These are phyloP conservation scores for Nephrotoma appendiculata DNA, from an alignment of 2,888 invertebrate species.

Conservation along the genomic window DNA sequence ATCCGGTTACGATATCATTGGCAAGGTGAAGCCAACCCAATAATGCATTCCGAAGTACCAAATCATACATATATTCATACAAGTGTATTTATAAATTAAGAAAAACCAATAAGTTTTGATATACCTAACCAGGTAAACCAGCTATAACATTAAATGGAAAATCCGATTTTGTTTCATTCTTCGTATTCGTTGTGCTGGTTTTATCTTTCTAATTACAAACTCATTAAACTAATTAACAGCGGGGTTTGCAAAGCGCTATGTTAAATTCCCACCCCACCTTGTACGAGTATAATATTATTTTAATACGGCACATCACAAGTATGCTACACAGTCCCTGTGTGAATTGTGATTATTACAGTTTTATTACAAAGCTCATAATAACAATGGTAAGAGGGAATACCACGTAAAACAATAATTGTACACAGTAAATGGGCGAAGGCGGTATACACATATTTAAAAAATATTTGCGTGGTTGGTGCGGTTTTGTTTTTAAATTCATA, in stretches of 20 bases:
- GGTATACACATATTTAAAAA: neutral
- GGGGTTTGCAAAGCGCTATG: neutral
- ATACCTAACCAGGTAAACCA: neutral
- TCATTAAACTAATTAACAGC: conserved; percentile 3
- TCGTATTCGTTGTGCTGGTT: neutral
- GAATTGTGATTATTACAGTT: neutral
- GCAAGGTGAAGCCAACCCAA: no score
- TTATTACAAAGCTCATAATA: neutral
- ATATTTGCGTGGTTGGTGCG: neutral
- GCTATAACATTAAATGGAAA: neutral
- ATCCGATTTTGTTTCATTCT: neutral
- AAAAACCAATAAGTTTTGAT: neutral
- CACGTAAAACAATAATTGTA: no score
- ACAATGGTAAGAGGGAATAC: neutral
- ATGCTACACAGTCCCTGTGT: neutral
- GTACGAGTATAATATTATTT: neutral
- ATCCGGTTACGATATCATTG: no score
- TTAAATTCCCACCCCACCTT: neutral
- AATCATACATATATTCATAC: neutral
- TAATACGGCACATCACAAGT: neutral
- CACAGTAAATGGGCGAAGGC: neutral
- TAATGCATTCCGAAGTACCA: neutral
- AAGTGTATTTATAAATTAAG: neutral
- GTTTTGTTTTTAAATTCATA: neutral
- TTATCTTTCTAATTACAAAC: conserved; percentile 1